A percentile compares a stretch with the other conserved stretches of the same genome.
Evolutionary conservation across 2,113 vertebrate species (phyloP).

Genomic region (Lepisosteus oculatus): DNA sequence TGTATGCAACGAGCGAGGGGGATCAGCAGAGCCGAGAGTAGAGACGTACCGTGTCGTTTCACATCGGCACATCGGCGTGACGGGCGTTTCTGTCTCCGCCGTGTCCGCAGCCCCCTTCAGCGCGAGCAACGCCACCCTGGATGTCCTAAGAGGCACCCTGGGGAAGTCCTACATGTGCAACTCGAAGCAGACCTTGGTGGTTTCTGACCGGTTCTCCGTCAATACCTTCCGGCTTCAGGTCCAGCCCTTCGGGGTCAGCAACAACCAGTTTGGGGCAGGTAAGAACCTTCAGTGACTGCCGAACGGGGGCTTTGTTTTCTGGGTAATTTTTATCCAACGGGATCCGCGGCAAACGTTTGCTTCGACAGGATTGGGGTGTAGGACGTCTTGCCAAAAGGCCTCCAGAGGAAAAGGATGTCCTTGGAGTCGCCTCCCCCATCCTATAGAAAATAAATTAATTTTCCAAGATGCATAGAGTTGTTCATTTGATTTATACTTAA

Average conservation of each 20-base stretch:
- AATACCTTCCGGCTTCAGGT: conserved; percentile 80
- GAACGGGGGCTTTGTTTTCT: too few relatives aligned
- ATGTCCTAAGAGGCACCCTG: conserved; percentile 71
- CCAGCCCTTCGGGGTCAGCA: conserved; percentile 80
- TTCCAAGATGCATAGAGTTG: too few relatives aligned
- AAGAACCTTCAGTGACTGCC: conserved; percentile 25
- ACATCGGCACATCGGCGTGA: neutral
- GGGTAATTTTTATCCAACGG: too few relatives aligned
- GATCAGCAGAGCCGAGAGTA: neutral
- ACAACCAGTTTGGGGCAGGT: conserved; percentile 83
- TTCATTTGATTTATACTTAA: too few relatives aligned
- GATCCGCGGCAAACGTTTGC: too few relatives aligned
- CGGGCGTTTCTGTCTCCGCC: neutral
- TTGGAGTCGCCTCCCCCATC: too few relatives aligned
- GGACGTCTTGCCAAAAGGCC: too few relatives aligned
- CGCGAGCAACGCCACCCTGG: conserved; percentile 64
- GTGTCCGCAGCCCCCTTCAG: conserved; percentile 33
- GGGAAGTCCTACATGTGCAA: conserved; percentile 87
- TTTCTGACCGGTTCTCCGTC: conserved; percentile 61
- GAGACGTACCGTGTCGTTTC: neutral
- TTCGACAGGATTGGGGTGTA: too few relatives aligned
- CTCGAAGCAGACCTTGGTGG: conserved; percentile 67
- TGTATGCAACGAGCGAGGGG: neutral
- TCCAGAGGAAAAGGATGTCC: too few relatives aligned
- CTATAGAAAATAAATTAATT: too few relatives aligned